Conservation (phyloP, 1,140 invertebrate species). For the Lithobius niger region DNA sequence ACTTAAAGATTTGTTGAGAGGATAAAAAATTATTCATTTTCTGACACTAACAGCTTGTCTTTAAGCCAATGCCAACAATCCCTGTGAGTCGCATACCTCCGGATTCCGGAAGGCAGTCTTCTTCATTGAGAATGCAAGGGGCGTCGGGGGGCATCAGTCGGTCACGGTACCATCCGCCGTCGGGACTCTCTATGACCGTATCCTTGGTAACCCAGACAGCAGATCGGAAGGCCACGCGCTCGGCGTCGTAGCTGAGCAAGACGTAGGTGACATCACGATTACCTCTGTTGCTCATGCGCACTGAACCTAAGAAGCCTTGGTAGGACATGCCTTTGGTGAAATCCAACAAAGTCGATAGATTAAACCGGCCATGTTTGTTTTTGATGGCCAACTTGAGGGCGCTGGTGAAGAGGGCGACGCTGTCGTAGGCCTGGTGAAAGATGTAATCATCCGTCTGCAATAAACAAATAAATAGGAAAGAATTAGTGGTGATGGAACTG, state of each 20-base stretch:
- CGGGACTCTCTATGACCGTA: not conserved
- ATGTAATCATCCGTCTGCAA: not conserved
- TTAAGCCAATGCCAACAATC: no score
- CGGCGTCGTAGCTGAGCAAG: not conserved
- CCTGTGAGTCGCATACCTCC: no score
- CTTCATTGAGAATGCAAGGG: not conserved
- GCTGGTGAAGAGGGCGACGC: slow-evolving; percentile 2
- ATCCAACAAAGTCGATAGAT: not conserved
- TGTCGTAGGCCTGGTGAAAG: slow-evolving; percentile 5
- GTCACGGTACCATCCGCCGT: not conserved
- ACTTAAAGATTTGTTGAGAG: no score
- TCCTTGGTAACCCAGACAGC: not conserved
- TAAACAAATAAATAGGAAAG: slow-evolving; percentile 1
- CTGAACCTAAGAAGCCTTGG: not conserved
- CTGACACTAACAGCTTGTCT: no score
- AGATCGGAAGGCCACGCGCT: not conserved
- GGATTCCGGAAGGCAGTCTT: not conserved
- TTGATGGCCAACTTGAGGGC: not conserved
- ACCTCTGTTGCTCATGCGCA: not conserved
- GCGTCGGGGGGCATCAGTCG: slow-evolving; percentile 1
- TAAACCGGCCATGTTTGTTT: not conserved
- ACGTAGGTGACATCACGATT: slow-evolving; percentile 2
- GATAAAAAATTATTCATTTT: no score
- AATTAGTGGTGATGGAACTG: no score
- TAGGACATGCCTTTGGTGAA: not conserved